Percentiles rank a stretch among this genome's conserved stretches.
phyloP scores from a whole-genome alignment of 2,113 vertebrate species.

The Peucedramus taeniatus region DNA sequence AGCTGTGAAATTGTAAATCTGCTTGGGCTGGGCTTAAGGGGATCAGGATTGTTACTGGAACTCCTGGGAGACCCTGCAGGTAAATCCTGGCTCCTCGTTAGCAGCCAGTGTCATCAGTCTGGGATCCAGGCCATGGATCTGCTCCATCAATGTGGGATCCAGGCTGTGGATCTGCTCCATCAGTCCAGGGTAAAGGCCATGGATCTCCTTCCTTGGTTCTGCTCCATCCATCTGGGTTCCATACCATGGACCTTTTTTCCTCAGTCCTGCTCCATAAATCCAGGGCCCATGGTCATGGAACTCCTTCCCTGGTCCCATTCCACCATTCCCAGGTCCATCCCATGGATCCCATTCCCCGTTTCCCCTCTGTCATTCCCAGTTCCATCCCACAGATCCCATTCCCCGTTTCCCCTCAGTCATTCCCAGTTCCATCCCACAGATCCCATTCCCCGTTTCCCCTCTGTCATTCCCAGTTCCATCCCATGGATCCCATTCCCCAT shows the following conservation, averaged over 20 bases:
- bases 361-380: fast-evolving
- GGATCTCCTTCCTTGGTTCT: no score
- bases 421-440: no score
- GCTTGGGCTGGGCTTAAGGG: background rate
- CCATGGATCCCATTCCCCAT: fast-evolving
- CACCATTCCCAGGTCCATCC: fast-evolving
- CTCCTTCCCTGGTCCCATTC: background rate
- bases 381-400: background rate
- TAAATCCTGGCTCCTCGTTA: fast-evolving
- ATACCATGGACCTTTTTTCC: background rate
- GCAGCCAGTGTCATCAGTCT: fast-evolving
- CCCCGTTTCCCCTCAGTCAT: no score
- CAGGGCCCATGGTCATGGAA: background rate
- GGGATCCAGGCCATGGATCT: fast-evolving
- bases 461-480: fast-evolving
- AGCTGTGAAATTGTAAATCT: background rate
- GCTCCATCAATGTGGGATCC: fast-evolving
- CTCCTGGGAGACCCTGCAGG: background rate
- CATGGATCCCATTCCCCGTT: background rate
- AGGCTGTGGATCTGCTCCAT: fast-evolving
- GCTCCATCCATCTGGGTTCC: background rate
- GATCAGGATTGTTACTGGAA: background rate
- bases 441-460: background rate
- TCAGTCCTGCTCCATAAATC: background rate
- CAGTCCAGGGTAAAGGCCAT: fast-evolving